Base-by-base conservation (phyloP, 2,888 invertebrate species). In the Drosophila formosana region DNA sequence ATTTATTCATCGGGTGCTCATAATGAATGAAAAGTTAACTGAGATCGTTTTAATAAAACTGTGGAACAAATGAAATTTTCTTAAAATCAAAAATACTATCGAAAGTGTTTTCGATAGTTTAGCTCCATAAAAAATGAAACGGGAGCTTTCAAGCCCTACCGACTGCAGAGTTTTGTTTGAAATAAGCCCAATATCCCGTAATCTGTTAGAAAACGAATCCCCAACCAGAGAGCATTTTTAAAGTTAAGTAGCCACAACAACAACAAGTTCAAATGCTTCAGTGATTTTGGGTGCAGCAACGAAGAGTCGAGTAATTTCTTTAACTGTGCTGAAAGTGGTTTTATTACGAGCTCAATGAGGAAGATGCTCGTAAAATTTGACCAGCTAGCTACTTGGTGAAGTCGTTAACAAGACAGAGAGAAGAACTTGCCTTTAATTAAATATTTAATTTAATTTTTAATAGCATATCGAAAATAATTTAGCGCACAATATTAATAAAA, bases 241-340 rank as follows among this genome's bases (percentile, higher is more conserved):
- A 57, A 50, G 49, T 45, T 46, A 51, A 39, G 23, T 51, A 57
- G 43, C 23, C 64, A 47, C 26, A 58, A 57, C 47, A 72, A 30
- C 18, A 60, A 71, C 25, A 30, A 37, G 2, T 23, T 47, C 30
- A 39, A 60, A 63, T 76, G 76, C 76, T 76, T 53, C 65, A 78
- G 69, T 74, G 78, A 69, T 51, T 76, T 78, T 78, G 56, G 68
- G 74, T 77, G 77, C 77, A 71, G 23, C 66, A 58, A 76, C 23
- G 56, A 5, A 37, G 5, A 34, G 13, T 18, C 39, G 39, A 18
- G 39, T 47, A 56, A 57, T 72, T 77, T 75, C 72, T 41, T 71
- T 60, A 46, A 70, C 58, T 46, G 55, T 32, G 51, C 46, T 75
- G 63, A 47, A 63, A 75, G 72, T 30, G 43, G 11, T 26, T 60